Base-by-base conservation (phyloP, 2,113 vertebrate genomes). In the Sylvilagus bachmani region DNA sequence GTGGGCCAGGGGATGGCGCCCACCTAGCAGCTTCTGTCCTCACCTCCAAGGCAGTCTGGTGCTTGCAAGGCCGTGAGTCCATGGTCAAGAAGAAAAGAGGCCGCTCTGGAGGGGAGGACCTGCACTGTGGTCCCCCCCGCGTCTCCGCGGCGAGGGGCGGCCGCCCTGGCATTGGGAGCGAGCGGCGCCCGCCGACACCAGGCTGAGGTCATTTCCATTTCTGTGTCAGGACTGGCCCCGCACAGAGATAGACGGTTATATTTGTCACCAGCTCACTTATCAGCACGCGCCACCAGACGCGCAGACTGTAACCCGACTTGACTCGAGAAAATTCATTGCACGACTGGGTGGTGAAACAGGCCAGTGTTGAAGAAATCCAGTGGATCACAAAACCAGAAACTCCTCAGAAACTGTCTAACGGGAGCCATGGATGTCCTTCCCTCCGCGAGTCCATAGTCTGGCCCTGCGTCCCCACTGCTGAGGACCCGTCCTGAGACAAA, bases 181-280 rank as follows among this genome's bases (percentile, higher is more conserved):
- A 17, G 55, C 44, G 36, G 85, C 29, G 33, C 55, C 14, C 2
- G 0, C 3, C 0, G 21, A 58, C 5, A 51, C 85, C 71, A 36
- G 49, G 64, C 67, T 96, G 78, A 97, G 91, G 80, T 90, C 89
- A 86, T 88, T 89, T 92, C 95, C 96, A 93, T 93, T 95, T 95
- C 74, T 93, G 82, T 69, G 75, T 74, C 36, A 62, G 80, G 83
- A 86, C 58, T 25, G 67, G 93, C 95, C 83, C 89, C 94, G 80
- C 70, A 67, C 91, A 81, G 89, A 95, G 70, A 75, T 38, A 89
- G 29, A 67, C 79, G 10, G 81, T 92, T 97, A 95, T 94, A 96
- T 95, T 97, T 96, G 87, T 84, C 85, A 70, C 73, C 82, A 70
- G 93, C 89, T 90, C 86, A 69, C 94, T 96, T 88, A 88, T 77